Conservation (phyloP, 2,888 invertebrate genomes). For the Scelioninae gen. 1 region DNA sequence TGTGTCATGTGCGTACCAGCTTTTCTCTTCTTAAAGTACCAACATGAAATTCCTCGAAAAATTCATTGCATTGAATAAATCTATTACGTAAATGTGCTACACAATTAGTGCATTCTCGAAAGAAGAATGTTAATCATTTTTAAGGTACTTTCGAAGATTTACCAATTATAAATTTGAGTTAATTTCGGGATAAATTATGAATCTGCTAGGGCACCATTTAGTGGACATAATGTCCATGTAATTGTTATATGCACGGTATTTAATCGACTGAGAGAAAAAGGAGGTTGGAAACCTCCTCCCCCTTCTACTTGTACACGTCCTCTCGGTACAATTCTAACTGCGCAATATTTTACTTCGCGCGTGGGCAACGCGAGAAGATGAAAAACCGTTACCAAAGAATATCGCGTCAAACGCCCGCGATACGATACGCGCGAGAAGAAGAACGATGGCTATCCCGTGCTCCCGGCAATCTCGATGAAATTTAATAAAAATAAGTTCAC, state of each 20-base stretch:
- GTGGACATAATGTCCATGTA: constrained; percentile 17
- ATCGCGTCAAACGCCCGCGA: constrained; percentile 62
- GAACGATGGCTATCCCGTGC: constrained; percentile 49
- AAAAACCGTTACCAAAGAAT: constrained; percentile 61
- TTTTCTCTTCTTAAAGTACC: not conserved
- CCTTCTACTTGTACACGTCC: constrained; percentile 14
- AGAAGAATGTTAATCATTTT: too few relatives aligned
- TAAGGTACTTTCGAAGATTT: too few relatives aligned
- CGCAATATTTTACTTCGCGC: constrained; percentile 40
- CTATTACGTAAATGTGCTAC: not conserved
- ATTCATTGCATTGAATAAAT: too few relatives aligned
- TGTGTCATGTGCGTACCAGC: constrained; percentile 71
- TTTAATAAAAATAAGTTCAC: constrained; percentile 53
- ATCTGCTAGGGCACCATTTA: too few relatives aligned
- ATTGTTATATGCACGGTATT: constrained; percentile 26
- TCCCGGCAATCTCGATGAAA: constrained; percentile 54
- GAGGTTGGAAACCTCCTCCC: constrained; percentile 37
- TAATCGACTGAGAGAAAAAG: constrained; percentile 32
- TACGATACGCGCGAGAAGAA: constrained; percentile 63
- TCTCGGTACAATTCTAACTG: constrained; percentile 23
- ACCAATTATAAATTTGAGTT: too few relatives aligned
- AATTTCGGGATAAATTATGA: too few relatives aligned
- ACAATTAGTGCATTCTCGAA: not conserved
- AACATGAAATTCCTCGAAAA: not conserved
- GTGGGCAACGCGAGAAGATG: constrained; percentile 51